A percentile compares a stretch with the other conserved stretches of the same genome.
Evolutionary conservation across 2,888 invertebrate species (phyloP).

Genomic region (Teinopalpus imperialis): DNA sequence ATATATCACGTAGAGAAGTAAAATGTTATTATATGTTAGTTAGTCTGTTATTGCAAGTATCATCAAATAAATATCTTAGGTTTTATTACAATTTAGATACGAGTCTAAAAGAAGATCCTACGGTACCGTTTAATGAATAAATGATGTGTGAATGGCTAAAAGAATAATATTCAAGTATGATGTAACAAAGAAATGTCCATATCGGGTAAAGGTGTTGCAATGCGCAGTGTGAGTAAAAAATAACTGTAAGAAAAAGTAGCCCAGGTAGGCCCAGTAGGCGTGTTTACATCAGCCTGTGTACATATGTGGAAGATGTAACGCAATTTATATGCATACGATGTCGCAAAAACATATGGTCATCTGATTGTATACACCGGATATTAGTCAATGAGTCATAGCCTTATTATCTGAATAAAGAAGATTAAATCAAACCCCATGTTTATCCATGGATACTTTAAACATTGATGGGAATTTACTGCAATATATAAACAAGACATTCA

Average conservation of each 20-base stretch:
- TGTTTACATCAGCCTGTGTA: constrained; percentile 21
- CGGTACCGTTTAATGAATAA: too few relatives aligned
- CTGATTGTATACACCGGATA: constrained; percentile 62
- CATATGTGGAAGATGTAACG: constrained; percentile 41
- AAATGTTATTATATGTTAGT: too few relatives aligned
- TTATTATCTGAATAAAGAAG: constrained; percentile 64
- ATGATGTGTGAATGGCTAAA: too few relatives aligned
- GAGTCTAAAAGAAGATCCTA: too few relatives aligned
- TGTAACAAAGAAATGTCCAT: too few relatives aligned
- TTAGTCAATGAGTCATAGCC: constrained; percentile 59
- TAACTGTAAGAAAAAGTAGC: constrained; percentile 4
- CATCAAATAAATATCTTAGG: too few relatives aligned
- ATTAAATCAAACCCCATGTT: constrained; percentile 45
- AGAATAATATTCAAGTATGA: too few relatives aligned
- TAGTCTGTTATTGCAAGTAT: too few relatives aligned
- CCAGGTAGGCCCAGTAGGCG: constrained; percentile 10
- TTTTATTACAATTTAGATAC: too few relatives aligned
- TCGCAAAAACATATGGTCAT: constrained; percentile 69
- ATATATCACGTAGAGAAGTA: too few relatives aligned
- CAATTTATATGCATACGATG: constrained; percentile 57
- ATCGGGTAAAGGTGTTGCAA: too few relatives aligned
- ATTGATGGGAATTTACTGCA: neutral
- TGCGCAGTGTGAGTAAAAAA: too few relatives aligned
- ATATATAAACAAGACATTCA: neutral
- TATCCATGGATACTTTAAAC: constrained; percentile 7